Conservation (phyloP, 2,888 invertebrate species). For the Dromius quadrimaculatus region DNA sequence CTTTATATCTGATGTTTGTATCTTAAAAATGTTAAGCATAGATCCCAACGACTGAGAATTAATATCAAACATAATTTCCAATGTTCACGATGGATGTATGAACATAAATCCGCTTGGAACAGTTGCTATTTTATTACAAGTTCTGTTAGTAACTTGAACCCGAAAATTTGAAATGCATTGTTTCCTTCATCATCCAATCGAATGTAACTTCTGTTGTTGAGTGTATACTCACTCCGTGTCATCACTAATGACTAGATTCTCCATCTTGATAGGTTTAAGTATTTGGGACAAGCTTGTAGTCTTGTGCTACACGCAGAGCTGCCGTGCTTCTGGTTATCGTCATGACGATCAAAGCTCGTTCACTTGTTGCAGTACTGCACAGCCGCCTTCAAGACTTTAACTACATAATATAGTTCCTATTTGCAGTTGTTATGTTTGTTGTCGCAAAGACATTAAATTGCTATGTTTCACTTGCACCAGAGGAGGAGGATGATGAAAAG, state of each 20-base stretch:
- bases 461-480: neutral
- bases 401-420: conserved; percentile 26
- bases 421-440: conserved; percentile 23
- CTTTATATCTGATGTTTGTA: conserved; percentile 8
- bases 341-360: conserved; percentile 36
- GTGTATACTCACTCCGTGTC: conserved; percentile 57
- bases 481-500: neutral
- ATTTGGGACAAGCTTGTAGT: conserved; percentile 54
- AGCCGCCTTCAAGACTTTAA: conserved; percentile 8
- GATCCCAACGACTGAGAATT: conserved; percentile 14
- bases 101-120: conserved; percentile 17
- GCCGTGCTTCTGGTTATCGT: conserved; percentile 49
- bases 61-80: conserved; percentile 19
- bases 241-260: conserved; percentile 58
- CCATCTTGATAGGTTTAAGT: conserved; percentile 53
- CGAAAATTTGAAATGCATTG: too few species aligned
- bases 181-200: too few species aligned
- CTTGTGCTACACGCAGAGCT: conserved; percentile 52
- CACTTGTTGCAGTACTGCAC: conserved; percentile 50
- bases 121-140: too few species aligned
- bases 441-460: neutral
- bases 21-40: conserved; percentile 1
- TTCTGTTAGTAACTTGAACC: too few species aligned
- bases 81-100: neutral
- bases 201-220: too few species aligned